A percentile compares a stretch with the other conserved stretches of the same genome.
Evolutionary conservation across 2,113 vertebrate genomes (phyloP).

Genomic region (Campylorhamphus procurvoides): DNA sequence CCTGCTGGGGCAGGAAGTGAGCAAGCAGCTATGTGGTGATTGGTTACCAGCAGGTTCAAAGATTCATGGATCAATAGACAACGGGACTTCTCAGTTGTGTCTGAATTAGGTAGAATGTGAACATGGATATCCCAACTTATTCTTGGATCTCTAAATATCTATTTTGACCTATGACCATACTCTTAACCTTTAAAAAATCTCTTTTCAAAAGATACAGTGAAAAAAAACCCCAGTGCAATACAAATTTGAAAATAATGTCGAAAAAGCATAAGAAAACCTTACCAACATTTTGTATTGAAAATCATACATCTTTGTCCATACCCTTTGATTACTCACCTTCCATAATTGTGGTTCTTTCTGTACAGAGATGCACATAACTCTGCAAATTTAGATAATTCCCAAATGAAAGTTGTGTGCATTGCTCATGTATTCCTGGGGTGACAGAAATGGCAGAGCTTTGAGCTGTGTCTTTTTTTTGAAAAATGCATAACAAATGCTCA

Average conservation of each 20-base stretch:
- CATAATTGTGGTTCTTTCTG: not conserved
- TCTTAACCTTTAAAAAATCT: not conserved
- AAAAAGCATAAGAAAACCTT: fast-evolving
- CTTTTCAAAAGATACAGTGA: not conserved
- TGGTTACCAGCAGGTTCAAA: not conserved
- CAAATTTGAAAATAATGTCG: not conserved
- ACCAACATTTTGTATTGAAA: not conserved
- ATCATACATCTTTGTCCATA: not conserved
- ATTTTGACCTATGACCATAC: not conserved
- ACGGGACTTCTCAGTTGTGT: not conserved
- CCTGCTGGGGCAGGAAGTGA: not conserved
- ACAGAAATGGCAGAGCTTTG: not conserved
- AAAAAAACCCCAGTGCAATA: fast-evolving
- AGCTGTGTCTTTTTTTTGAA: not conserved
- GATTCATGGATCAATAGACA: not conserved
- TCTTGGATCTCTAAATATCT: not conserved
- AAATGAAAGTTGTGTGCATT: not conserved
- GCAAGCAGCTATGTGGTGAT: not conserved
- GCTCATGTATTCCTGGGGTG: not conserved
- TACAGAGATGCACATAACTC: not conserved
- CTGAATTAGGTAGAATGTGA: not conserved
- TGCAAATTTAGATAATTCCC: not conserved
- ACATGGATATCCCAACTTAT: not conserved
- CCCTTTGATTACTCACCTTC: not conserved
- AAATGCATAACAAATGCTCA: not conserved